These are phyloP conservation scores for Pachliopta kotzebuea DNA, from an alignment of 2,888 invertebrate genomes.

Conservation along the genomic window DNA sequence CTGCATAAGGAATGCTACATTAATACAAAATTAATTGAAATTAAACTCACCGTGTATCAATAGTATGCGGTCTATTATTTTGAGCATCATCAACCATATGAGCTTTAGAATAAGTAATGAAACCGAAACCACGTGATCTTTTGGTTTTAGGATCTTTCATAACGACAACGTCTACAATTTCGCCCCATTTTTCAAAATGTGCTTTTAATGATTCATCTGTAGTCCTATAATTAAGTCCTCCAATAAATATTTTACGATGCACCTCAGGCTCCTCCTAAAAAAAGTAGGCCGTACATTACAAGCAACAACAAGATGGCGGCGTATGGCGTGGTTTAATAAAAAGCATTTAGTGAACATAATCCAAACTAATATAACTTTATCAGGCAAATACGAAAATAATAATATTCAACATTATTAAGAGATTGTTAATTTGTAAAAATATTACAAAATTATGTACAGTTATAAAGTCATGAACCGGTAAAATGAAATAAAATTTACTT, in stretches of 20 bases:
- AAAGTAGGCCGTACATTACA: slow-evolving; percentile 29
- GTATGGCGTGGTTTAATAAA: slow-evolving; percentile 36
- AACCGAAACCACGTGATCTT: slow-evolving; percentile 98
- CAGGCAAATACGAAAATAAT: neutral
- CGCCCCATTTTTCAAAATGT: slow-evolving; percentile 99
- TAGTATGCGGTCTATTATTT: slow-evolving; percentile 92
- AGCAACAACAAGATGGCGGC: slow-evolving; percentile 76
- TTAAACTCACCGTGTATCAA: slow-evolving; percentile 87
- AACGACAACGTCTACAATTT: slow-evolving; percentile 97
- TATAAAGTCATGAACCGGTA: neutral
- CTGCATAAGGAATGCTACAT: slow-evolving; percentile 48
- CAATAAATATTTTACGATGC: slow-evolving; percentile 96
- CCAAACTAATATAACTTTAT: neutral
- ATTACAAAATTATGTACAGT: neutral
- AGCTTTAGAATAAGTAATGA: slow-evolving; percentile 96
- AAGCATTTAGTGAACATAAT: neutral
- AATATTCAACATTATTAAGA: neutral
- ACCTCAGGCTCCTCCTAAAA: slow-evolving; percentile 88
- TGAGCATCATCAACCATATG: slow-evolving; percentile 99
- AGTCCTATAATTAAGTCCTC: slow-evolving; percentile 96
- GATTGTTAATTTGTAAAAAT: neutral
- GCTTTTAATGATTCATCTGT: slow-evolving; percentile 95
- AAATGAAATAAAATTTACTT: slow-evolving; percentile 44
- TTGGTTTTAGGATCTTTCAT: slow-evolving; percentile 98
- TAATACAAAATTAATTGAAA: neutral